Evolutionary conservation across 1,140 invertebrate species (phyloP), one percentile per base, ranked within the genome.

Genomic region (Papilio helenus): DNA sequence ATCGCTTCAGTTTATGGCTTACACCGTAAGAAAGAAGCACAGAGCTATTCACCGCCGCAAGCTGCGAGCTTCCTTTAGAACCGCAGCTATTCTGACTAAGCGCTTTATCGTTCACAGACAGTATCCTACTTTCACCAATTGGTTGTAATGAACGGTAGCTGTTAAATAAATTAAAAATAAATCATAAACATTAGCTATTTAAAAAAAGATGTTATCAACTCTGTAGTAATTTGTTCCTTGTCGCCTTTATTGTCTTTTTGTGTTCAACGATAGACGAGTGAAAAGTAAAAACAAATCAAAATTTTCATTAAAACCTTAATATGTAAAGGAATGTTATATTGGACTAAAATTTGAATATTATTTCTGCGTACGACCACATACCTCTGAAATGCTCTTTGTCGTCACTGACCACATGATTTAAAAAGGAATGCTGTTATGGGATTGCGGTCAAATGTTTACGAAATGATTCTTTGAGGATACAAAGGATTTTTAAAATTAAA

Each of bases 101-200:
- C 91, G 89, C 90, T 93, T 92, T 93, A 93, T 93, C 91, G 87
- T 79, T 81, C 79, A 83, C 80, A 86, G 79, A 81, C 91, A 93
- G 89, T 84, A 61, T 61, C 20, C 81, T 83, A 79, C 82, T 79
- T 74, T 81, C 78, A 68, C 61, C 79, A 81, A 85, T 84, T 85
- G 83, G 80, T 79, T 80, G 79, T 82, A 81, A 79, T 84, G 84
- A 80, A 82, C 79, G 26, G 12, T 68, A 7, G 20, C 20, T 68
- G 61, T 68, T 29, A 68, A 68, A 20, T 23, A 26, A 29, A 68
- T 68, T 68, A 68, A 68, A 68, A 29, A 18, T 12, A 12, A 68
- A 16, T 18, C 26, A 68, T 68, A 29, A 34, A 34, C 26, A 26
- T 23, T 55, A 55, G 2, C 2, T 12, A 12, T 10, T 12, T 3